A percentile compares a stretch with the other conserved stretches of the same genome.
Evolutionary conservation across 1,140 invertebrate species (phyloP).

Genomic region (Cyclina sinensis): DNA sequence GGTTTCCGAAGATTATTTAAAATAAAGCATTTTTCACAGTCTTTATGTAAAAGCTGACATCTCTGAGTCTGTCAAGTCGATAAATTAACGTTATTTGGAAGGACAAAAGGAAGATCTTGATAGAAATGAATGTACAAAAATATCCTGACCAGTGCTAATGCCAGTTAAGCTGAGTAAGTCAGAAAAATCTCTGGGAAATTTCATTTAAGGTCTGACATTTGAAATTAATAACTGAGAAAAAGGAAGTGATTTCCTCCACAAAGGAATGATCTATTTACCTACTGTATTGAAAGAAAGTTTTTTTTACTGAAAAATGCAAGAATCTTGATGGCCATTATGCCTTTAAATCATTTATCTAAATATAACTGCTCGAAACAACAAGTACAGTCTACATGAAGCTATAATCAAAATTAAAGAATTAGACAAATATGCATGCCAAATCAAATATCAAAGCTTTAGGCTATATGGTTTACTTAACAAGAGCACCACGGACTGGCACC

Average conservation of each 20-base stretch:
- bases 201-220: conserved; percentile 22
- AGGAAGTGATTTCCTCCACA: neutral
- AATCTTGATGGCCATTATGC: too few relatives aligned
- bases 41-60: conserved; percentile 26
- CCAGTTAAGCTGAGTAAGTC: neutral
- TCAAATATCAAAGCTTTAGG: too few relatives aligned
- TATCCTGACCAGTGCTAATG: neutral
- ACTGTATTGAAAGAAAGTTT: too few relatives aligned
- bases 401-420: too few relatives aligned
- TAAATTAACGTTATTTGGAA: conserved; percentile 36
- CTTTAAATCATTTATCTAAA: too few relatives aligned
- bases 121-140: conserved; percentile 35
- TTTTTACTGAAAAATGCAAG: too few relatives aligned
- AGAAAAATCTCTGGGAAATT: neutral
- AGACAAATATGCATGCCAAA: too few relatives aligned
- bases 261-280: too few relatives aligned
- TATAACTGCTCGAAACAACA: too few relatives aligned
- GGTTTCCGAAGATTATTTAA: conserved; percentile 29
- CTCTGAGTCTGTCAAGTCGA: conserved; percentile 11
- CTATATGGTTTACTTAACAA: too few relatives aligned
- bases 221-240: conserved; percentile 28
- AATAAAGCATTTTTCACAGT: conserved; percentile 56
- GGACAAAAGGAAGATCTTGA: neutral
- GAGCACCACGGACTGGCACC: too few relatives aligned
- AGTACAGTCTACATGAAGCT: too few relatives aligned